phyloP scores from a whole-genome alignment of 2,113 vertebrate genomes.

The Channa argus region DNA sequence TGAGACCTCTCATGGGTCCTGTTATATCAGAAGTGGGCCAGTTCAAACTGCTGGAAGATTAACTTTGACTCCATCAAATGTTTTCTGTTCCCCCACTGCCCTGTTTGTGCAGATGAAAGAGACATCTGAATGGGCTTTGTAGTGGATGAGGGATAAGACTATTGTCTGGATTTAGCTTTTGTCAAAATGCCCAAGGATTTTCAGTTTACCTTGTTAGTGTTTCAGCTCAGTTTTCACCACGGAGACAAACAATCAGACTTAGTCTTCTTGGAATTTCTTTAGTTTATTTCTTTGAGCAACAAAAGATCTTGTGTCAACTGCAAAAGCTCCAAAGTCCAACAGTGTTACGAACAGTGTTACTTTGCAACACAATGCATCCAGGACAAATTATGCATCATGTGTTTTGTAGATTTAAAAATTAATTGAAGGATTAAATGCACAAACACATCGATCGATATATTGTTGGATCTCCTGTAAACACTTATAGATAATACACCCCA shows the following conservation, averaged over 20 bases:
- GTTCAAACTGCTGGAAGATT: slow-evolving; percentile 63
- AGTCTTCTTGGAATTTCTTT: neutral
- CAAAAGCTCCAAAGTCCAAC: neutral
- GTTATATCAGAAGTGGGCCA: slow-evolving; percentile 31
- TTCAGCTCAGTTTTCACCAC: slow-evolving; percentile 28
- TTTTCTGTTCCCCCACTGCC: slow-evolving; percentile 40
- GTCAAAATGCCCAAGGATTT: slow-evolving; percentile 47
- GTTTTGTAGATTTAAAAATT: too few species aligned
- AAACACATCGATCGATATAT: too few species aligned
- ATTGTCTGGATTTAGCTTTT: slow-evolving; percentile 61
- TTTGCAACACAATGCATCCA: neutral
- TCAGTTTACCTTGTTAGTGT: slow-evolving; percentile 37
- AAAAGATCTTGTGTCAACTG: neutral
- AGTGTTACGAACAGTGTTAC: neutral
- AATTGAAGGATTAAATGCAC: too few species aligned
- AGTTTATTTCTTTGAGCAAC: neutral
- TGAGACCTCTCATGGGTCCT: slow-evolving; percentile 17
- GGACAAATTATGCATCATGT: too few species aligned
- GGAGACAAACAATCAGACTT: slow-evolving; percentile 26
- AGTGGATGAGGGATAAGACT: slow-evolving; percentile 57
- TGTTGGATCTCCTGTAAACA: slow-evolving; percentile 45
- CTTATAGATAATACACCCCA: slow-evolving; percentile 1
- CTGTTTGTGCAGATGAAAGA: slow-evolving; percentile 69
- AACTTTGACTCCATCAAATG: slow-evolving; percentile 69
- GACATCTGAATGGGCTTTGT: slow-evolving; percentile 66